A percentile compares a stretch with the other conserved stretches of the same genome.
These are phyloP conservation scores for Bos indicus DNA, from an alignment of 2,113 vertebrate genomes.

Conservation along the genomic window DNA sequence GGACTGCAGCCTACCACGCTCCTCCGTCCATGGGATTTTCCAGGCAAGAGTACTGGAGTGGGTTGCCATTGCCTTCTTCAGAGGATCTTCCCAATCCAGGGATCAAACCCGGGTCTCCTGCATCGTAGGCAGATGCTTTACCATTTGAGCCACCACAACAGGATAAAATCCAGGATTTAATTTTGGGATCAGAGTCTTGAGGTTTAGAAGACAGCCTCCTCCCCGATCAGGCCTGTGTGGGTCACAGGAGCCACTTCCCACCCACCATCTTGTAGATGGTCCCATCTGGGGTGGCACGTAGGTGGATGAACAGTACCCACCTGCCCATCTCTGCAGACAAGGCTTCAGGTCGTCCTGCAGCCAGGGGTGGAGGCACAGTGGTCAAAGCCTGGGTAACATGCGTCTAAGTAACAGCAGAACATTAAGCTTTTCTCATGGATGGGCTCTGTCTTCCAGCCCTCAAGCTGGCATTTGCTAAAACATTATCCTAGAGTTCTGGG, in stretches of 20 bases:
- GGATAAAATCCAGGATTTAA: neutral
- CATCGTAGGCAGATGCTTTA: neutral
- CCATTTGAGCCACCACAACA: neutral
- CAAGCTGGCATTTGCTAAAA: neutral
- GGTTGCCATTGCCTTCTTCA: neutral
- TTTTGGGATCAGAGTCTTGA: neutral
- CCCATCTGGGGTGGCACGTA: fast-evolving
- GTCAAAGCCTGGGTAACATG: neutral
- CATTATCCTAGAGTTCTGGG: neutral
- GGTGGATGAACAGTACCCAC: neutral
- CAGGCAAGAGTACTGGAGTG: neutral
- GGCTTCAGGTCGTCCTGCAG: too few species aligned
- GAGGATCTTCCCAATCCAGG: neutral
- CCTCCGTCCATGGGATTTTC: neutral
- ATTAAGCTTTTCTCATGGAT: neutral
- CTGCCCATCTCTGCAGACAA: neutral
- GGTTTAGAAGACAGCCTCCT: neutral
- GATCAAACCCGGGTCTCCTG: neutral
- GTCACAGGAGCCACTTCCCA: neutral
- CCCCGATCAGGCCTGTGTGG: neutral
- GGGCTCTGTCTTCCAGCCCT: neutral
- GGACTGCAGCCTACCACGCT: neutral
- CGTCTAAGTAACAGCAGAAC: neutral
- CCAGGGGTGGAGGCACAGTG: neutral
- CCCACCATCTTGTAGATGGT: neutral